phyloP scores from a whole-genome alignment of 2,113 vertebrate species.

The Lagopus leucura region DNA sequence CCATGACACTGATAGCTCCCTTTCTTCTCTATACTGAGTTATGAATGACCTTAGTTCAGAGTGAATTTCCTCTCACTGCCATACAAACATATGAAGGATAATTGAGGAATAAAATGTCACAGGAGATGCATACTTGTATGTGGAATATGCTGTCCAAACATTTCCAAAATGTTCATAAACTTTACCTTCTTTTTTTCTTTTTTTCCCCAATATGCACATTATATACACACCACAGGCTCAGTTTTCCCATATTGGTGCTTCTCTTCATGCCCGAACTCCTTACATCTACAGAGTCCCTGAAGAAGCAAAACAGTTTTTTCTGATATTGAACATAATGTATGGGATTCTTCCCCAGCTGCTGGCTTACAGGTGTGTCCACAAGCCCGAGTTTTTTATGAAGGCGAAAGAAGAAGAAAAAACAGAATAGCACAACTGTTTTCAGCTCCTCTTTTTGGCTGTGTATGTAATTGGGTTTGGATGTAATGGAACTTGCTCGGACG shows the following conservation, averaged over 20 bases:
- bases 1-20: neutral
- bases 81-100: neutral
- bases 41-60: neutral
- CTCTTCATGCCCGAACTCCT: constrained; percentile 93
- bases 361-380: constrained; percentile 89
- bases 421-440: constrained; percentile 62
- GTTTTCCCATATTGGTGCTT: constrained; percentile 92
- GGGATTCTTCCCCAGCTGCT: constrained; percentile 89
- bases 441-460: neutral
- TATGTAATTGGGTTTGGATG: neutral
- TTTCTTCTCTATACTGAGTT: neutral
- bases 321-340: constrained; percentile 86
- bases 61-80: neutral
- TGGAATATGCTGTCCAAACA: neutral
- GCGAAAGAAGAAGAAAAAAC: constrained; percentile 73
- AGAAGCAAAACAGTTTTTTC: constrained; percentile 83
- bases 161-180: neutral
- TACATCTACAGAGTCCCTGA: constrained; percentile 92
- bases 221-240: constrained; percentile 85
- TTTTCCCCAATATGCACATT: constrained; percentile 5
- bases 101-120: constrained; percentile 35
- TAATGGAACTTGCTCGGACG: neutral
- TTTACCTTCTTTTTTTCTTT: neutral
- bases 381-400: constrained; percentile 88
- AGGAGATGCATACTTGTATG: constrained; percentile 22